These are phyloP conservation scores for Incurvaria masculella DNA, from an alignment of 2,888 invertebrate species.

Conservation along the genomic window DNA sequence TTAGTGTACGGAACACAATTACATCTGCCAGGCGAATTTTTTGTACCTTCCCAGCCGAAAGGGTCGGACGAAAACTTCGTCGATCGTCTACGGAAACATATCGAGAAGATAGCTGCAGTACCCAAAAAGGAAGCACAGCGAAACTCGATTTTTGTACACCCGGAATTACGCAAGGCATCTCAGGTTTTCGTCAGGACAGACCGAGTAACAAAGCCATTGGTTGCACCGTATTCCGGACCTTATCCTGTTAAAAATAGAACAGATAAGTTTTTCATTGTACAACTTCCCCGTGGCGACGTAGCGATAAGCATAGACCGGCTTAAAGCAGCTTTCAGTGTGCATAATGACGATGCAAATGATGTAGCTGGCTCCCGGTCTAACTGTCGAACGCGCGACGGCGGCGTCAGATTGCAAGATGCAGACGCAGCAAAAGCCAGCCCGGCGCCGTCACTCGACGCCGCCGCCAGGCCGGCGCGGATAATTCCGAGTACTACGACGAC, in stretches of 20 bases:
- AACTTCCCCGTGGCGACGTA: slow-evolving; percentile 2
- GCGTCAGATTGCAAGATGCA: too few species aligned
- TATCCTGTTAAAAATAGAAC: slow-evolving; percentile 6
- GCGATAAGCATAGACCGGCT: slow-evolving; percentile 12
- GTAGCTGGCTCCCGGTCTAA: too few species aligned
- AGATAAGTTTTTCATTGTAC: slow-evolving; percentile 7
- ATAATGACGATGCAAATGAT: too few species aligned
- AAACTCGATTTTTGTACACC: slow-evolving; percentile 4
- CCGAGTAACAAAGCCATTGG: slow-evolving; percentile 4
- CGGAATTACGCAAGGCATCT: slow-evolving; percentile 2
- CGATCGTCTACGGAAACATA: too few species aligned
- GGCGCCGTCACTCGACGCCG: too few species aligned
- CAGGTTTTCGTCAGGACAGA: slow-evolving; percentile 11
- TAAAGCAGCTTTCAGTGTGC: slow-evolving; percentile 8
- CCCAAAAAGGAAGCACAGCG: neutral
- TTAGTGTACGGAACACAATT: slow-evolving; percentile 12
- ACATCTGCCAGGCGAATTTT: slow-evolving; percentile 16
- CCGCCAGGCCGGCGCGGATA: too few species aligned
- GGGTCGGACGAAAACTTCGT: too few species aligned
- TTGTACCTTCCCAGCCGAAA: neutral
- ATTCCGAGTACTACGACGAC: too few species aligned
- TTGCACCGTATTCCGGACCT: slow-evolving; percentile 11
- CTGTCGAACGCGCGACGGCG: too few species aligned
- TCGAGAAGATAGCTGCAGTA: too few species aligned
- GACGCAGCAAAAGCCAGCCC: too few species aligned